Conservation (phyloP, 2,113 vertebrate species). For the Atractosteus spatula region DNA sequence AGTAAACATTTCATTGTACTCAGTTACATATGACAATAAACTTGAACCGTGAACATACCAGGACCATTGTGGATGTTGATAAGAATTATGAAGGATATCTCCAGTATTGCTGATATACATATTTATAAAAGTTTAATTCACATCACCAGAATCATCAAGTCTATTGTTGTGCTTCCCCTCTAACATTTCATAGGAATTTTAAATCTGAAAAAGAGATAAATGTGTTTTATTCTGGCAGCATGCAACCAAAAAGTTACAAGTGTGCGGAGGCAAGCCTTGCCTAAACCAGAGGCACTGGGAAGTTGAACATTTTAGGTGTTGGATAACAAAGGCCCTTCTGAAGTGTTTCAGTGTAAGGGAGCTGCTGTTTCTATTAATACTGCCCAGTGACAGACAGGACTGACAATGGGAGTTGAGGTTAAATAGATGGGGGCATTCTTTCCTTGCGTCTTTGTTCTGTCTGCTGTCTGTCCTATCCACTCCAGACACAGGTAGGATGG, state of each 20-base stretch:
- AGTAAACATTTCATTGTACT: too few relatives aligned
- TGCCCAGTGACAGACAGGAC: conserved; percentile 49
- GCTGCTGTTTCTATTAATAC: conserved; percentile 57
- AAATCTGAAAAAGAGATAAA: neutral
- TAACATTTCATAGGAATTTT: too few relatives aligned
- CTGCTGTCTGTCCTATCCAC: conserved; percentile 30
- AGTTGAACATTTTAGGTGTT: conserved; percentile 32
- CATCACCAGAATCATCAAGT: too few relatives aligned
- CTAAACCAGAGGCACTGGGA: conserved; percentile 31
- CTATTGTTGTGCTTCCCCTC: too few relatives aligned
- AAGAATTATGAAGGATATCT: too few relatives aligned
- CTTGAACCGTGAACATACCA: too few relatives aligned
- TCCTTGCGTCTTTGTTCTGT: conserved; percentile 45
- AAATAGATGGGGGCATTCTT: conserved; percentile 51
- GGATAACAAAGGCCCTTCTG: conserved; percentile 32
- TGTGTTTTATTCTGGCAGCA: neutral
- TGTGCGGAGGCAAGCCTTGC: conserved; percentile 6
- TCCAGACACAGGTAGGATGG: conserved; percentile 48
- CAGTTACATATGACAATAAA: too few relatives aligned
- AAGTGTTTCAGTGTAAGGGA: conserved; percentile 23
- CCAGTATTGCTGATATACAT: too few relatives aligned
- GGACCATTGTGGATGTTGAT: too few relatives aligned
- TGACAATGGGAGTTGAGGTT: conserved; percentile 49
- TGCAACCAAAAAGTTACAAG: neutral
- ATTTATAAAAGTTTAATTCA: too few relatives aligned